Conservation (phyloP, 2,113 vertebrate species). For the Ifrita kowaldi region DNA sequence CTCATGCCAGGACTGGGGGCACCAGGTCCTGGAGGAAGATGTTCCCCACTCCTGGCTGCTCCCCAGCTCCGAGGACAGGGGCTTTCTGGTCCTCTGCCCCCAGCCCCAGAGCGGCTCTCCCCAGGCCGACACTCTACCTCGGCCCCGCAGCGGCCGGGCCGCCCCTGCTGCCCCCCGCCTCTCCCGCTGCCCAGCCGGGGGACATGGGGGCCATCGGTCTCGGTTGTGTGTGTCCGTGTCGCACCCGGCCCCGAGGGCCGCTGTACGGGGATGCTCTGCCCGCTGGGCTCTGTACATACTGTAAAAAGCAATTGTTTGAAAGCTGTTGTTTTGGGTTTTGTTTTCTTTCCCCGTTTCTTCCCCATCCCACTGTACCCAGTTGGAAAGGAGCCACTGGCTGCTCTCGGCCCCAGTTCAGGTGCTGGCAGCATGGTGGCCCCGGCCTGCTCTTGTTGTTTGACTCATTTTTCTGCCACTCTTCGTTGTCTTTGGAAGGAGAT, state of each 20-base stretch:
- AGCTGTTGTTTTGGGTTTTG: slow-evolving; percentile 69
- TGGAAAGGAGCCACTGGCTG: background rate
- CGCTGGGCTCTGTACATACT: slow-evolving; percentile 87
- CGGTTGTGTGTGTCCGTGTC: slow-evolving; percentile 34
- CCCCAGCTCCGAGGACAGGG: background rate
- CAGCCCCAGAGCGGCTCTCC: background rate
- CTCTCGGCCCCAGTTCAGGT: rapidly evolving
- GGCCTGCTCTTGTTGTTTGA: background rate
- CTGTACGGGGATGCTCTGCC: slow-evolving; percentile 62
- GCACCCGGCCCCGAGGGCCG: slow-evolving; percentile 28
- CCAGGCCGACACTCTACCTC: slow-evolving; percentile 10
- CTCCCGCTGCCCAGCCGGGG: background rate
- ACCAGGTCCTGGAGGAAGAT: background rate
- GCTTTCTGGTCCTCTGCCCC: slow-evolving; percentile 55
- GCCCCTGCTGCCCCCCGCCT: background rate
- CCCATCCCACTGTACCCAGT: slow-evolving; percentile 3
- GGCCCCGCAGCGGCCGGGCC: background rate
- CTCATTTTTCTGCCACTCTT: background rate
- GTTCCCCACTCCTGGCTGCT: background rate
- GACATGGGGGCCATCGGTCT: background rate
- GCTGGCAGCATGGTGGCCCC: rapidly evolving
- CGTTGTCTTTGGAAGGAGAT: background rate
- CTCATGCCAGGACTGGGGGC: background rate
- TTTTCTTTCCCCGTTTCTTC: slow-evolving; percentile 48
- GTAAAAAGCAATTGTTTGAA: slow-evolving; percentile 95